A percentile compares a stretch with the other conserved stretches of the same genome.
These are phyloP conservation scores for Pedetes capensis DNA, from an alignment of 2,113 vertebrate genomes.

Conservation along the genomic window DNA sequence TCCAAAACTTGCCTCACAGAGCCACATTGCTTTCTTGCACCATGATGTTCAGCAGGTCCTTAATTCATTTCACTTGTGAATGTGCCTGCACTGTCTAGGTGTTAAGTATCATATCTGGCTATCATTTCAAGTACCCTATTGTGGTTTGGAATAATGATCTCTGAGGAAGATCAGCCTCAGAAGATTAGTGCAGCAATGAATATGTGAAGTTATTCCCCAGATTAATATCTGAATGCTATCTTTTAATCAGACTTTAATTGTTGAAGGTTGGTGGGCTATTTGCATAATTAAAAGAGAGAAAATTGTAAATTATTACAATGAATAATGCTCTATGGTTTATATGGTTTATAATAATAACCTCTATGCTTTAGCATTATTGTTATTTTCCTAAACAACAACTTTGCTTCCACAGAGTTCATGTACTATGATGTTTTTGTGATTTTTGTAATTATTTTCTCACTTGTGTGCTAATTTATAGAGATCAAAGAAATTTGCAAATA, in stretches of 20 bases:
- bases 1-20: not conserved
- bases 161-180: not conserved
- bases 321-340: too few species aligned
- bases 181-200: not conserved
- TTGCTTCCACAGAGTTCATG: not conserved
- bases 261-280: not conserved
- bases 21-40: not conserved
- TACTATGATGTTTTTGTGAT: not conserved
- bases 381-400: too few species aligned
- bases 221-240: not conserved
- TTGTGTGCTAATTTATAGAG: not conserved
- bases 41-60: not conserved
- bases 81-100: not conserved
- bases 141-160: not conserved
- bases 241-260: not conserved
- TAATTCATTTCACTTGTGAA: not conserved
- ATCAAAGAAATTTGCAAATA: not conserved
- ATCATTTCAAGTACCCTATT: not conserved
- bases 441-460: not conserved
- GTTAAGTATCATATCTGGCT: not conserved
- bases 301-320: conserved; percentile 6
- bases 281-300: conserved; percentile 37
- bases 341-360: too few species aligned
- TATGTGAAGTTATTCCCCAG: not conserved
- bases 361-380: too few species aligned